Evolutionary conservation across 1,140 invertebrate genomes (phyloP), one percentile per base, ranked within the genome.

Genomic region (Glossosoma conforme): DNA sequence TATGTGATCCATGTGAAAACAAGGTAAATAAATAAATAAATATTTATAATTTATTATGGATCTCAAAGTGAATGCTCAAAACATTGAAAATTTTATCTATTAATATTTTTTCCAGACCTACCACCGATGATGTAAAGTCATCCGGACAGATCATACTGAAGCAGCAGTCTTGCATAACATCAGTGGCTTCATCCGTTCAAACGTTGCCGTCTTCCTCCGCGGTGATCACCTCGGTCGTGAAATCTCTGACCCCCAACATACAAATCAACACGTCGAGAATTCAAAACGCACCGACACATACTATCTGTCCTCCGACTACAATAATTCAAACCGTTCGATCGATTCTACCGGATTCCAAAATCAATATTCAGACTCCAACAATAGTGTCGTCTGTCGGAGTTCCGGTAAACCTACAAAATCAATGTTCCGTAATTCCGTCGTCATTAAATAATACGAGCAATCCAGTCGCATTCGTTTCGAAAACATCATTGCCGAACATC

Each of bases 101-200:
- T 38, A 6, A 38, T 20, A 38, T 15, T 48, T 36, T 48, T 54
- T 54, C 14, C 36, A 54, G 52, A 35, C 30, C 44, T 1, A 48
- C 44, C n/a, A 17, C 32, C n/a, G n/a, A n/a, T 15, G 53, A 55
- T 21, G n/a, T 33, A 2, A 55, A 54, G 41, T 17, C 41, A 43
- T 2, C 28, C 2, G 28, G 20, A 17, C 35, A 6, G n/a, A 25
- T 35, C 22, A 22, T 22, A 37, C 6, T 22, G 10, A 46, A 52
- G 20, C 50, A 52, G 21, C 41, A 30, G 10, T 41, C 51, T 2
- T 53, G 51, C 11, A 53, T 53, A 10, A 51, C 52, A 18, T 44
- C 47, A 2, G 47, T 55, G 11, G 11, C 47, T 36, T 19, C 32
- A 18, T 25, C 41, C 30, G 24, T 35, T 3, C 32, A 22, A 21